Evolutionary conservation across 1,140 invertebrate species (phyloP).

Genomic region (Drosophila parvula): DNA sequence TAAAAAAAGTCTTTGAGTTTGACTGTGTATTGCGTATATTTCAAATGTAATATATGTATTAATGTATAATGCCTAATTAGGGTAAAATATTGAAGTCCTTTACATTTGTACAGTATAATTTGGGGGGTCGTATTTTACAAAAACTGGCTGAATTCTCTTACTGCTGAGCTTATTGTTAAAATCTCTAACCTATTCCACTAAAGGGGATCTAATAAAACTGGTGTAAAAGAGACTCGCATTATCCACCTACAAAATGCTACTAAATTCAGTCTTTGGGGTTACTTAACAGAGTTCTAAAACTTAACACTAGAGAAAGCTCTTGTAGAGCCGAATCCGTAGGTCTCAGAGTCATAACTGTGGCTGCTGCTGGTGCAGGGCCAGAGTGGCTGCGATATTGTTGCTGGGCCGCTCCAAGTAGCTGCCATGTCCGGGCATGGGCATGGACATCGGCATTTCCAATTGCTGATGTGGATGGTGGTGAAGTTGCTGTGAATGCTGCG

Average conservation of each 20-base stretch:
- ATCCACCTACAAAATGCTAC: constrained; percentile 60
- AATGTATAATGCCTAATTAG: constrained; percentile 2
- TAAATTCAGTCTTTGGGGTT: constrained; percentile 79
- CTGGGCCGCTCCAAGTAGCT: constrained; percentile 62
- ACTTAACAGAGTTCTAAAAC: constrained; percentile 53
- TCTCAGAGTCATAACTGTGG: constrained; percentile 84
- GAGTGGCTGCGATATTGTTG: constrained; percentile 65
- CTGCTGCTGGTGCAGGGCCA: constrained; percentile 73
- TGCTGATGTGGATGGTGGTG: constrained; percentile 43
- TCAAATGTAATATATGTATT: not conserved
- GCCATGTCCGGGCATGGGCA: constrained; percentile 49
- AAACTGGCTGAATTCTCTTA: constrained; percentile 4
- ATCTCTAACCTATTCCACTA: constrained; percentile 5
- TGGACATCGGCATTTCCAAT: constrained; percentile 65
- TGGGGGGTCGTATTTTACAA: constrained; percentile 13
- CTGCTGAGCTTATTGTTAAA: constrained; percentile 7
- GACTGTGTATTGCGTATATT: constrained; percentile 12
- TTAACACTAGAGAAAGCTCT: constrained; percentile 79
- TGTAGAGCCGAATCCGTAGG: constrained; percentile 80
- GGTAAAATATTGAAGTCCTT: constrained; percentile 57
- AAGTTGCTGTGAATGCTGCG: constrained; percentile 29
- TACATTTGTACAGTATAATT: constrained; percentile 67
- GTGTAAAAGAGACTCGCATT: constrained; percentile 42
- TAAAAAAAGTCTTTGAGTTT: not conserved
- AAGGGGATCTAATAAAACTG: constrained; percentile 26